phyloP scores from a whole-genome alignment of 2,113 vertebrate species.

The Speoplatyrhinus poulsoni region DNA sequence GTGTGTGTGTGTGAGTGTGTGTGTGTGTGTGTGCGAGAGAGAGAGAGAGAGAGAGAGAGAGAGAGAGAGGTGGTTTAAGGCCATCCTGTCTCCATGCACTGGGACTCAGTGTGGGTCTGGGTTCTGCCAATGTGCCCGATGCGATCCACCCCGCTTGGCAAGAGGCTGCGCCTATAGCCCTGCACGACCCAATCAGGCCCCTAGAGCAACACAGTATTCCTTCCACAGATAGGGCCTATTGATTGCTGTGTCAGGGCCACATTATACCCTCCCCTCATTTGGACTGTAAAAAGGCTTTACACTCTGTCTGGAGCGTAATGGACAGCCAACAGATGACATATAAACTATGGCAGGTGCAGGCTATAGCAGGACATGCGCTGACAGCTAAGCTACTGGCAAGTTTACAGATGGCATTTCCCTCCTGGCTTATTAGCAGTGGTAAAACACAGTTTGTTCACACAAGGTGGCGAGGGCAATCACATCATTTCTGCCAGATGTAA shows the following conservation, averaged over 20 bases:
- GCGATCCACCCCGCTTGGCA: conserved; percentile 44
- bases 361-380: conserved; percentile 42
- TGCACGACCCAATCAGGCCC: conserved; percentile 41
- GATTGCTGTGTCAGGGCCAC: conserved; percentile 72
- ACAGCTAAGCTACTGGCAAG: conserved; percentile 65
- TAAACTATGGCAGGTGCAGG: conserved; percentile 46
- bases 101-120: conserved; percentile 43
- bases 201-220: conserved; percentile 55
- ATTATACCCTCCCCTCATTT: conserved; percentile 61
- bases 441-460: conserved; percentile 62
- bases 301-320: conserved; percentile 32
- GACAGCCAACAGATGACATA: conserved; percentile 65
- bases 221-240: conserved; percentile 66
- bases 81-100: conserved; percentile 39
- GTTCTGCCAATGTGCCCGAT: conserved; percentile 26
- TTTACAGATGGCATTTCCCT: conserved; percentile 71
- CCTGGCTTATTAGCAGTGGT: conserved; percentile 60
- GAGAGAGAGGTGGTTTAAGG: conserved; percentile 19
- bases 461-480: conserved; percentile 38
- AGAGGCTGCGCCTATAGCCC: conserved; percentile 52
- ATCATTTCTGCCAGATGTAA: conserved; percentile 30
- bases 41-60: conserved; percentile 9
- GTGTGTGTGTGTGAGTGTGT: neutral
- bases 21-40: neutral
- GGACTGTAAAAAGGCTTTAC: conserved; percentile 51